Base-by-base conservation (phyloP, 2,113 vertebrate species). In the Protomyctophum bolini region DNA sequence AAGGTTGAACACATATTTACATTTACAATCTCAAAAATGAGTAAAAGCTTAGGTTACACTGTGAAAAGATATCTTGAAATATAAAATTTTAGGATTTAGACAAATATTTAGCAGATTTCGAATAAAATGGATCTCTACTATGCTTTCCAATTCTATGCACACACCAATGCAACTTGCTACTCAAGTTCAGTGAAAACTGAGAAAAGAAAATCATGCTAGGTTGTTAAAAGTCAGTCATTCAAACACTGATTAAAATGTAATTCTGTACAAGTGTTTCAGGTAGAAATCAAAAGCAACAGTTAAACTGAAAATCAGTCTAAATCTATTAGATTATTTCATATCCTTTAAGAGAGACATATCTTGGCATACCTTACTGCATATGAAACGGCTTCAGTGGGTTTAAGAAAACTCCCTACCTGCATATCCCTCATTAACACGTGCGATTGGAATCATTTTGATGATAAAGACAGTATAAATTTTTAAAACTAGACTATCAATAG, bases 11-110 rank as follows among this genome's bases (percentile, higher is more conserved):
- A 93, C 94, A 93, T 93, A 92, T 90, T 96, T 41, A 41, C 33
- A 98, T 98, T 95, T 98, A 98, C 97, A 98, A 90, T 95, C 94
- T 93, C 94, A 95, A 95, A 97, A 86, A 96, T 54, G 79, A 81
- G 82, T 83, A 90, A 88, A 85, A 89, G 86, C 82, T 90, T 87
- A 84, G 79, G 82, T 88, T 91, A 91, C 89, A 90, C 54, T 89
- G 88, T 91, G 88, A 88, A 92, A 92, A 91, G 85, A 89, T 90
- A 92, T 86, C 75, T 87, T 87, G 86, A 89, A 91, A 87, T 92
- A 93, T 91, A 91, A 89, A 93, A 92, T 78, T 89, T 92, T 84
- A 74, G 77, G 86, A 90, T 91, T 89, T 89, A 86, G 84, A 90
- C 91, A 91, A 93, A 91, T 89, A 92, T 91, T 89, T 85, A 82